Evolutionary conservation across 1,140 invertebrate genomes (phyloP).

Genomic region (Atopsyche davidsoni): DNA sequence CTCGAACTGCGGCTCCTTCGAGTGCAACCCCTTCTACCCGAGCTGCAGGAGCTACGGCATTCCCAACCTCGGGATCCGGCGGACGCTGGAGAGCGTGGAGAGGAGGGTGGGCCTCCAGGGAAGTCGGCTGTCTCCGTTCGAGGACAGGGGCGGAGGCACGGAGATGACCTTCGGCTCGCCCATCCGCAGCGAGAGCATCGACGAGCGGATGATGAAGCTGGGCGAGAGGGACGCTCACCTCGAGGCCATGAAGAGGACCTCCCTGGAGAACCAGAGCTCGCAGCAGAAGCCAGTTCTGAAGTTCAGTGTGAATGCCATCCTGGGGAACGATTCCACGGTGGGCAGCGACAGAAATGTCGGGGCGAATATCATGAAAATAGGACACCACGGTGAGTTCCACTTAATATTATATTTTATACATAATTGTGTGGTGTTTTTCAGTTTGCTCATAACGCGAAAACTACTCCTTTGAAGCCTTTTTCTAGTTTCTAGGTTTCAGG

Average conservation of each 20-base stretch:
- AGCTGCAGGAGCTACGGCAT: constrained; percentile 18
- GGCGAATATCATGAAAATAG: constrained; percentile 52
- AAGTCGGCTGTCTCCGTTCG: background rate
- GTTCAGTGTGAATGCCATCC: constrained; percentile 87
- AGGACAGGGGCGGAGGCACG: constrained; percentile 7
- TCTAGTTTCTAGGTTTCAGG: background rate
- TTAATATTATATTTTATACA: background rate
- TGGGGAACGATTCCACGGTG: constrained; percentile 78
- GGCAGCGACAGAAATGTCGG: constrained; percentile 66
- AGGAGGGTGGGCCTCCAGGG: constrained; percentile 34
- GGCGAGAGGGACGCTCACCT: constrained; percentile 30
- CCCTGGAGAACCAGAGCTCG: constrained; percentile 34
- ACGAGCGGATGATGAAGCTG: constrained; percentile 31
- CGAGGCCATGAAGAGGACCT: constrained; percentile 36
- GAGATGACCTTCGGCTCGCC: constrained; percentile 14
- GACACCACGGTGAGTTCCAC: constrained; percentile 23
- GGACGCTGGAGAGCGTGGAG: constrained; percentile 31
- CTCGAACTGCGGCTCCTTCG: constrained; percentile 25
- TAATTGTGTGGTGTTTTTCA: background rate
- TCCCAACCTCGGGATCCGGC: background rate
- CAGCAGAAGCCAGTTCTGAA: constrained; percentile 72
- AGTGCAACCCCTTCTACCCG: constrained; percentile 28
- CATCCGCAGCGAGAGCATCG: constrained; percentile 11
- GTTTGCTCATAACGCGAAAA: no score
- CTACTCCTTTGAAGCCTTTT: background rate